phyloP scores from a whole-genome alignment of 2,797 vertebrate species.

The Falco concolor region DNA sequence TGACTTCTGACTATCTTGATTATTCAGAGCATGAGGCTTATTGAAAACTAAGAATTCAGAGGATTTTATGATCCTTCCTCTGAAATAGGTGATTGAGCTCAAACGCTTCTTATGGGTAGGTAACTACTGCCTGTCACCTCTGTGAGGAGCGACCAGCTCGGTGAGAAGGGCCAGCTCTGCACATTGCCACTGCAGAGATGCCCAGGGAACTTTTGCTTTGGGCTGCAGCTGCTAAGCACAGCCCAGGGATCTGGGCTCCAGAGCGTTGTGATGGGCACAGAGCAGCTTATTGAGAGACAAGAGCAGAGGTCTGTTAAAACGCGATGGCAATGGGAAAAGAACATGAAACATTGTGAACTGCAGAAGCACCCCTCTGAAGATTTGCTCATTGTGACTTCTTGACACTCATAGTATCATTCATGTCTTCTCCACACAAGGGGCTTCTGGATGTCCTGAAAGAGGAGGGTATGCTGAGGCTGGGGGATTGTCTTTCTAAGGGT shows the following conservation, averaged over 20 bases:
- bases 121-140: background rate
- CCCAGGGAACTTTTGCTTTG: background rate
- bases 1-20: too few species aligned
- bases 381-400: background rate
- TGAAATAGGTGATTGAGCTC: background rate
- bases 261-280: background rate
- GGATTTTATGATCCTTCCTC: background rate
- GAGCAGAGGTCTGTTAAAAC: background rate
- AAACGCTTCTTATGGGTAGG: background rate
- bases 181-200: accelerated
- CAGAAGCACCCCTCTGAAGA: background rate
- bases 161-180: background rate
- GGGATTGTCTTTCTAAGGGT: background rate
- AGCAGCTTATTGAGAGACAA: background rate
- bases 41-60: too few species aligned
- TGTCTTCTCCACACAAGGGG: background rate
- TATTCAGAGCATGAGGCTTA: too few species aligned
- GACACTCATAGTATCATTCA: background rate
- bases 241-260: background rate
- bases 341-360: background rate
- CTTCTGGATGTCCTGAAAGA: background rate
- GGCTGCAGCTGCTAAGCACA: background rate
- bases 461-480: background rate
- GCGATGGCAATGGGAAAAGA: background rate
- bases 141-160: background rate